These are phyloP conservation scores for Cantharis nigra DNA, from an alignment of 2,888 invertebrate genomes.

Conservation along the genomic window DNA sequence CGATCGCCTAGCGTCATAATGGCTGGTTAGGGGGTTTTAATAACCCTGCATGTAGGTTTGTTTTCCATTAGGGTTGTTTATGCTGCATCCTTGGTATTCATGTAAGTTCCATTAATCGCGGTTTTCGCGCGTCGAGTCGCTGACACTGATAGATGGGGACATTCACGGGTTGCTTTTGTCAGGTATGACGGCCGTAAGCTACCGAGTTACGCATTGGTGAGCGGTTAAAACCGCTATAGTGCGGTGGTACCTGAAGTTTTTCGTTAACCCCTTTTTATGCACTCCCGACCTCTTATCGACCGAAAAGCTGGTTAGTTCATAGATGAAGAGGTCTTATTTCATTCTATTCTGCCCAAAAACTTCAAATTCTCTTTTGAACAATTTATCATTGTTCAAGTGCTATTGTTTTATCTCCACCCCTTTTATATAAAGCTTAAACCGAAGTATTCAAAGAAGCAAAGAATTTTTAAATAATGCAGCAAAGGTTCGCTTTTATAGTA, in stretches of 20 bases:
- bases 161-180: constrained; percentile 42
- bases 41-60: constrained; percentile 44
- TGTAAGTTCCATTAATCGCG: constrained; percentile 52
- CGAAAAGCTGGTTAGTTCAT: constrained; percentile 27
- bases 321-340: constrained; percentile 37
- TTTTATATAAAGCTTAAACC: constrained; percentile 32
- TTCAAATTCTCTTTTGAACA: constrained; percentile 35
- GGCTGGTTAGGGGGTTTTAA: constrained; percentile 39
- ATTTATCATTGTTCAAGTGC: constrained; percentile 45
- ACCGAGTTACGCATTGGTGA: constrained; percentile 26
- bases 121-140: constrained; percentile 43
- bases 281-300: constrained; percentile 34
- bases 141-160: constrained; percentile 50
- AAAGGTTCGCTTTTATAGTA: neutral
- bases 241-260: neutral
- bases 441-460: constrained; percentile 31
- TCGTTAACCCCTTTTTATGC: neutral
- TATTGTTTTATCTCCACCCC: constrained; percentile 40
- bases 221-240: constrained; percentile 24
- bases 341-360: constrained; percentile 37
- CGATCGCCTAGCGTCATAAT: constrained; percentile 34
- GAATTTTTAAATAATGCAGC: constrained; percentile 1
- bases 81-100: constrained; percentile 49
- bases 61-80: constrained; percentile 51
- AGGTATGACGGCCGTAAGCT: constrained; percentile 39